Base-by-base conservation (phyloP, 2,113 vertebrate species). In the Cricetomys ansorgei region DNA sequence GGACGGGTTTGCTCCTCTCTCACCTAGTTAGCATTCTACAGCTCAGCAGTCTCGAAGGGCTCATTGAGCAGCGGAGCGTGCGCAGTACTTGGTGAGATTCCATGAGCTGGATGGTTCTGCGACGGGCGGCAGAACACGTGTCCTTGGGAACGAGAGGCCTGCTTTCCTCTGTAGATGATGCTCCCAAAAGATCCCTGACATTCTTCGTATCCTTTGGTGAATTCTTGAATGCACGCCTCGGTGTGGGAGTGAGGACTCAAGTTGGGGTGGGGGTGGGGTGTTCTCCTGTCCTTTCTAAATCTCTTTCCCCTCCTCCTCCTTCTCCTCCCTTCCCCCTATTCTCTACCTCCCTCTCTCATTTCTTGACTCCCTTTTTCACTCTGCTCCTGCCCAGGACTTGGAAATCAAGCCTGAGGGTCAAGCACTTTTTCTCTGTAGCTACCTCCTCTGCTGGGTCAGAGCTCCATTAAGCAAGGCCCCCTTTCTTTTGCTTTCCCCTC, bases 261-360 rank as follows among this genome's bases (percentile, higher is more conserved):
- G 62, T 34, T 12, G 27, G 81, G 27, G 16, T 50, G 3, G 29
- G 7, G 13, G 13, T 76, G 16, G 16, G 8, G 40, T 65, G 31
- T 45, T 45, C 73, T 89, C 70, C 21, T 2, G 19, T 57, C 64
- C 72, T 76, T 12, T 48, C 37, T 57, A 10, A 21, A 23, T 40
- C 45, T 7, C 15, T 59, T 3, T n/a, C 11, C 2, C 21, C 8
- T 12, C 7, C 40, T 6, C 27, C 2, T 4, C 3, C 4, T 7
- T 27, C 2, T 31, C 3, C 3, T 4, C 31, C 27, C 1, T 5
- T 0, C 7, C 15, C 9, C 12, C 7, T 5, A 7, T 5, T 43
- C 13, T 59, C n/a, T 37, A 25, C 17, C 2, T 19, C 16, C 17
- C 3, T n/a, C 57, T 43, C 10, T 25, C 5, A 16, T 25, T 0